phyloP scores from a whole-genome alignment of 2,888 invertebrate species.

The Cephus nigrinus region DNA sequence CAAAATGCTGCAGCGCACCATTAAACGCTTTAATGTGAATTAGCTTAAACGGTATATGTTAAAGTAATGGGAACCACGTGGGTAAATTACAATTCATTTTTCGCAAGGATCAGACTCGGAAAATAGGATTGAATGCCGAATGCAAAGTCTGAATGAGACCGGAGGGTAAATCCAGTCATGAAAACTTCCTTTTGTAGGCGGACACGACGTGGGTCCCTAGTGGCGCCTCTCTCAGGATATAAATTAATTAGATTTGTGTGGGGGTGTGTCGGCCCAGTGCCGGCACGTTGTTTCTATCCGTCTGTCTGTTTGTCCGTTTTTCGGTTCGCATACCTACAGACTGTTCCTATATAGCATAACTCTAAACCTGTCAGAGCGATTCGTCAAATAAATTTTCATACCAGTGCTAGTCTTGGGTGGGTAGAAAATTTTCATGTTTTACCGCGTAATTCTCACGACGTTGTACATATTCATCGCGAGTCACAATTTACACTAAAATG shows the following conservation, averaged over 20 bases:
- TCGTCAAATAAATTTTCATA: not conserved
- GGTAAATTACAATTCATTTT: not conserved
- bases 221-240: constrained; percentile 62
- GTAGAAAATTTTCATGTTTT: not conserved
- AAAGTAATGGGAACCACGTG: not conserved
- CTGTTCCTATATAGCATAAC: constrained; percentile 28
- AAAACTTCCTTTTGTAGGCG: constrained; percentile 20
- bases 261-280: constrained; percentile 58
- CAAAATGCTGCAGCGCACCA: not conserved
- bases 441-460: not conserved
- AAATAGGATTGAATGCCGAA: not conserved
- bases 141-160: not conserved
- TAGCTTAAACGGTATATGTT: not conserved
- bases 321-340: constrained; percentile 33
- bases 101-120: not conserved
- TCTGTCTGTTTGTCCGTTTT: constrained; percentile 33
- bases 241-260: constrained; percentile 66
- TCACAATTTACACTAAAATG: not conserved
- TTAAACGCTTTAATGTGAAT: not conserved
- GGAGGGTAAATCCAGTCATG: constrained; percentile 17
- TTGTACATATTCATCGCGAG: not conserved
- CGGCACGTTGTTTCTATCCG: constrained; percentile 42
- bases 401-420: not conserved
- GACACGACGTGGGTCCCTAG: constrained; percentile 29
- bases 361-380: not conserved